Evolutionary conservation across 1,140 invertebrate genomes (phyloP).

Genomic region (Lucilia cuprina): DNA sequence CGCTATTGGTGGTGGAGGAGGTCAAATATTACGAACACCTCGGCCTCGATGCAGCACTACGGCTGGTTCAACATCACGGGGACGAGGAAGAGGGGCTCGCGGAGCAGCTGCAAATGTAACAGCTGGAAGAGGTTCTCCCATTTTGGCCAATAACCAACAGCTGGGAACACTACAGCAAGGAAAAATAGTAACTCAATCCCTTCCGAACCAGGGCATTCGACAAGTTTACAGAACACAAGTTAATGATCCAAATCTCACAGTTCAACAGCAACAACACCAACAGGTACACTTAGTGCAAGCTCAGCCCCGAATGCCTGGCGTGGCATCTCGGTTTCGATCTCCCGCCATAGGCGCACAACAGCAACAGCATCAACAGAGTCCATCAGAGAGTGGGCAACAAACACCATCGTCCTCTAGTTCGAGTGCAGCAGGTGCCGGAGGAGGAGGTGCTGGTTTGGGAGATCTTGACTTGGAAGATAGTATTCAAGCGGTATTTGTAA

Average conservation of each 20-base stretch:
- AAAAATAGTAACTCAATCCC: neutral
- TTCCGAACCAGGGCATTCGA: neutral
- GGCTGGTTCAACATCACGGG: slow-evolving; percentile 4
- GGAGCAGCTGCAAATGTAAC: slow-evolving; percentile 28
- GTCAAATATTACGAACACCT: slow-evolving; percentile 26
- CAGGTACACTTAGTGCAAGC: slow-evolving; percentile 35
- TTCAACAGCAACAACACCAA: slow-evolving; percentile 17
- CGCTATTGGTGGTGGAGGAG: slow-evolving; percentile 41
- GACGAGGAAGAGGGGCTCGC: slow-evolving; percentile 6
- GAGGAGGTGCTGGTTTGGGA: slow-evolving; percentile 35
- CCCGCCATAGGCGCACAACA: neutral
- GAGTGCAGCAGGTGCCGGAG: neutral
- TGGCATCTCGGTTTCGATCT: slow-evolving; percentile 38
- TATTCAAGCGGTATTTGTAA: slow-evolving; percentile 56
- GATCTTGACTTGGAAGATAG: slow-evolving; percentile 56
- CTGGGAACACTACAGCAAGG: slow-evolving; percentile 42
- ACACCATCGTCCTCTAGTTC: neutral
- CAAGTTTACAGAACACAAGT: slow-evolving; percentile 35
- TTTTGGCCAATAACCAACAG: slow-evolving; percentile 40
- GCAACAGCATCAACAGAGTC: slow-evolving; percentile 34
- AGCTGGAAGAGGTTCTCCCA: slow-evolving; percentile 40
- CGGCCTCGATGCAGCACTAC: slow-evolving; percentile 26
- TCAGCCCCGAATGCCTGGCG: slow-evolving; percentile 37
- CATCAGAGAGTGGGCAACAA: neutral
- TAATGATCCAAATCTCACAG: slow-evolving; percentile 33